Conservation (phyloP, 2,888 invertebrate genomes). For the Apamea crenata region DNA sequence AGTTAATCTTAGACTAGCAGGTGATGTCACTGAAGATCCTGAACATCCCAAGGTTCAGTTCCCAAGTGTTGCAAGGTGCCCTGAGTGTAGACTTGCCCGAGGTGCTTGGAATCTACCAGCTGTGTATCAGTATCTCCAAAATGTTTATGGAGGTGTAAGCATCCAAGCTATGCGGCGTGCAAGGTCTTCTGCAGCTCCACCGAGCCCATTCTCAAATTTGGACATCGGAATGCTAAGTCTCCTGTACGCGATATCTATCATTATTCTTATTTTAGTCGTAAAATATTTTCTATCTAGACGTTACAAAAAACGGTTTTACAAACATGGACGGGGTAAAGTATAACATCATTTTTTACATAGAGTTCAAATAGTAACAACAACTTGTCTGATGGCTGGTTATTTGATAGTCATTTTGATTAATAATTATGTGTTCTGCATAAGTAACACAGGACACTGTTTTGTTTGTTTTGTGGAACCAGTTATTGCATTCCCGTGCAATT, state of each 20-base stretch:
- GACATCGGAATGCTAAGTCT: constrained; percentile 95
- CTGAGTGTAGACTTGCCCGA: constrained; percentile 91
- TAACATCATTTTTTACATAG: constrained; percentile 79
- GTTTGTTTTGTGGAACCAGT: constrained; percentile 49
- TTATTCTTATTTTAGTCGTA: constrained; percentile 94
- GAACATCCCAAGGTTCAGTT: constrained; percentile 97
- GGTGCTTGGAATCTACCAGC: constrained; percentile 91
- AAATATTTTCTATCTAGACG: constrained; percentile 93
- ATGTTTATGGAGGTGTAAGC: constrained; percentile 83
- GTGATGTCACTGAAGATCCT: constrained; percentile 97
- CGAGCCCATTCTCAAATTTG: constrained; percentile 91
- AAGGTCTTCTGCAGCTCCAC: constrained; percentile 72
- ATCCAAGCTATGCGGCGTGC: constrained; percentile 74
- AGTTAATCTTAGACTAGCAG: constrained; percentile 96
- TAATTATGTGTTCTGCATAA: constrained; percentile 19
- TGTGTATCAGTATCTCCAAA: constrained; percentile 91
- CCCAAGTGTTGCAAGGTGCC: constrained; percentile 93
- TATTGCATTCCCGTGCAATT: constrained; percentile 26
- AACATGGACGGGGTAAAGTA: constrained; percentile 93
- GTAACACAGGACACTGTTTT: constrained; percentile 10
- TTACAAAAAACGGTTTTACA: constrained; percentile 94
- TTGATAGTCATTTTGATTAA: constrained; percentile 25
- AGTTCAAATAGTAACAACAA: constrained; percentile 32
- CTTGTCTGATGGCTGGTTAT: constrained; percentile 40
- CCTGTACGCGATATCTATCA: constrained; percentile 93